These are phyloP conservation scores for Channa argus DNA, from an alignment of 2,113 vertebrate genomes.

Conservation along the genomic window DNA sequence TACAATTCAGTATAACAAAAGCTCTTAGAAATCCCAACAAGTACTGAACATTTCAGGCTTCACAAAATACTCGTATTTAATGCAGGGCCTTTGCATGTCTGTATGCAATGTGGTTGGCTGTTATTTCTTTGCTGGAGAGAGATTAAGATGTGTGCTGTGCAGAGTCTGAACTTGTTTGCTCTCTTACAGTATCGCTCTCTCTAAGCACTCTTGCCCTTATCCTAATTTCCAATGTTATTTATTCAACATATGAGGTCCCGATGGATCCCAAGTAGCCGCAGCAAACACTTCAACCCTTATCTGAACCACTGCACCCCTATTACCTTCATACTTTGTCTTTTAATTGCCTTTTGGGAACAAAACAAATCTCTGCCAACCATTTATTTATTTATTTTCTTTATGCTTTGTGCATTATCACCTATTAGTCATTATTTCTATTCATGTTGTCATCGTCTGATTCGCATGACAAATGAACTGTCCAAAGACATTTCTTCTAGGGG, in stretches of 20 bases:
- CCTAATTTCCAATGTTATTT: constrained; percentile 38
- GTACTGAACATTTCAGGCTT: not conserved
- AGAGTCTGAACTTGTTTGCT: constrained; percentile 4
- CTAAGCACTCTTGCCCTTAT: constrained; percentile 4
- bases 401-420: constrained; percentile 55
- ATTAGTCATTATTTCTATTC: constrained; percentile 39
- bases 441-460: constrained; percentile 40
- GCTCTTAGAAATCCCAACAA: not conserved
- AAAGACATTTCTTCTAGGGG: constrained; percentile 39
- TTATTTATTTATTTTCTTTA: constrained; percentile 42
- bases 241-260: constrained; percentile 15
- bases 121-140: constrained; percentile 18
- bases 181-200: constrained; percentile 9
- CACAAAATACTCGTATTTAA: not conserved
- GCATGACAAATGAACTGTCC: constrained; percentile 57
- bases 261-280: constrained; percentile 31
- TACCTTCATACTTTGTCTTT: constrained; percentile 41
- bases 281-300: constrained; percentile 33
- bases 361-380: not conserved
- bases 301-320: constrained; percentile 34
- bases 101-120: not conserved
- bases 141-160: not conserved
- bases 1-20: not conserved
- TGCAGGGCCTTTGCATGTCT: constrained; percentile 5
- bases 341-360: constrained; percentile 42